Conservation (phyloP, 2,113 vertebrate genomes). For the Platysteira castanea region DNA sequence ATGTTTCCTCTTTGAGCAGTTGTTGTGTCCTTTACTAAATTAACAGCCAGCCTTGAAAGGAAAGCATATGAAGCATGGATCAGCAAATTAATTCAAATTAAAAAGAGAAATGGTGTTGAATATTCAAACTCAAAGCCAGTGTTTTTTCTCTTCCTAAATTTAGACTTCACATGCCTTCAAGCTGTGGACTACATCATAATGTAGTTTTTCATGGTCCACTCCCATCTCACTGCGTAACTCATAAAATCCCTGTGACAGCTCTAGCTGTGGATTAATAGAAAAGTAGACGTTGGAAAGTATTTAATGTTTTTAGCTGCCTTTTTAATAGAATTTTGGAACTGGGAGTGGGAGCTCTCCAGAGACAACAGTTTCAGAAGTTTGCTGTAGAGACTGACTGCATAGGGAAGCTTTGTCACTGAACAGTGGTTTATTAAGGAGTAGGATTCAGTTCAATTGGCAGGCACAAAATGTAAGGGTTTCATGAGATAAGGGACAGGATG, state of each 20-base stretch:
- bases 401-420: background rate
- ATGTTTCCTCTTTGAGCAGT: background rate
- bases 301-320: background rate
- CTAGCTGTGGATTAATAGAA: background rate
- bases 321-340: background rate
- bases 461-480: background rate
- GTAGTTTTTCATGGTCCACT: background rate
- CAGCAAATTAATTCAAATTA: slow-evolving; percentile 32
- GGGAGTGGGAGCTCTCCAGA: background rate
- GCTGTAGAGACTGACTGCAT: rapidly evolving
- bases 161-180: background rate
- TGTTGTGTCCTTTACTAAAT: slow-evolving; percentile 4
- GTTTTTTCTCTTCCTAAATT: slow-evolving; percentile 12
- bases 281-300: background rate
- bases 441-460: background rate
- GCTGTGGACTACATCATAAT: background rate
- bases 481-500: background rate
- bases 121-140: background rate
- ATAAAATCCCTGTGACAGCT: background rate
- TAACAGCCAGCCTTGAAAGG: slow-evolving; percentile 24
- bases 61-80: slow-evolving; percentile 4
- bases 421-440: background rate
- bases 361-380: background rate
- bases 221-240: background rate
- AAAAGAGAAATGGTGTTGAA: background rate